These are phyloP conservation scores for Drosophila lutescens DNA, from an alignment of 2,888 invertebrate species.

Conservation along the genomic window DNA sequence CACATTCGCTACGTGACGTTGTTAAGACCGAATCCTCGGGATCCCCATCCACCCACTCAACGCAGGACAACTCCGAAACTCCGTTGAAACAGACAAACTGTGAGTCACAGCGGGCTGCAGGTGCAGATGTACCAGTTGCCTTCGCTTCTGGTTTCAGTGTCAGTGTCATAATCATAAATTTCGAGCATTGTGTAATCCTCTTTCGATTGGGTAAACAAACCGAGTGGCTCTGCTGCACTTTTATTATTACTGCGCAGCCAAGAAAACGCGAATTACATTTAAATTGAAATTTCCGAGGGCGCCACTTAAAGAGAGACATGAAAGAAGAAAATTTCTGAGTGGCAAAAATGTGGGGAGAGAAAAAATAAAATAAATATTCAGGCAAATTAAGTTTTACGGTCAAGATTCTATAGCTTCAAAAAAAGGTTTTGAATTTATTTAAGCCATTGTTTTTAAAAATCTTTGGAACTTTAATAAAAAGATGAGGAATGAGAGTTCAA, in stretches of 20 bases:
- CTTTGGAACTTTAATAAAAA: too few species aligned
- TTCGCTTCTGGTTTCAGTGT: constrained; percentile 37
- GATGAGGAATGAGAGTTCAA: too few species aligned
- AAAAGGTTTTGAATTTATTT: too few species aligned
- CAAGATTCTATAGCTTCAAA: too few species aligned
- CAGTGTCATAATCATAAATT: constrained; percentile 48
- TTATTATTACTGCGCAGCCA: constrained; percentile 20
- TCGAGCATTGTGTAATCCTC: constrained; percentile 43
- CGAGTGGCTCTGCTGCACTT: constrained; percentile 27
- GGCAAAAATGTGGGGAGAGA: neutral
- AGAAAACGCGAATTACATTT: constrained; percentile 30
- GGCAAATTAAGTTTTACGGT: neutral
- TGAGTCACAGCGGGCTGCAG: constrained; percentile 46
- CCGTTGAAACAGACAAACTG: constrained; percentile 20
- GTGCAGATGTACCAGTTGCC: constrained; percentile 46
- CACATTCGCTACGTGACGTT: constrained; percentile 46
- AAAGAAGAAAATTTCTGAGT: neutral
- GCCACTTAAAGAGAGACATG: constrained; percentile 4
- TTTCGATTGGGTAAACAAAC: constrained; percentile 47
- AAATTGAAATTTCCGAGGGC: constrained; percentile 18
- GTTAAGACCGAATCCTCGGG: constrained; percentile 29
- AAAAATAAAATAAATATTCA: neutral
- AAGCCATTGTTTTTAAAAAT: too few species aligned
- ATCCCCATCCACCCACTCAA: constrained; percentile 17
- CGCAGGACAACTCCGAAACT: constrained; percentile 23